phyloP scores from a whole-genome alignment of 2,888 invertebrate species.

The Alsophila aescularia region DNA sequence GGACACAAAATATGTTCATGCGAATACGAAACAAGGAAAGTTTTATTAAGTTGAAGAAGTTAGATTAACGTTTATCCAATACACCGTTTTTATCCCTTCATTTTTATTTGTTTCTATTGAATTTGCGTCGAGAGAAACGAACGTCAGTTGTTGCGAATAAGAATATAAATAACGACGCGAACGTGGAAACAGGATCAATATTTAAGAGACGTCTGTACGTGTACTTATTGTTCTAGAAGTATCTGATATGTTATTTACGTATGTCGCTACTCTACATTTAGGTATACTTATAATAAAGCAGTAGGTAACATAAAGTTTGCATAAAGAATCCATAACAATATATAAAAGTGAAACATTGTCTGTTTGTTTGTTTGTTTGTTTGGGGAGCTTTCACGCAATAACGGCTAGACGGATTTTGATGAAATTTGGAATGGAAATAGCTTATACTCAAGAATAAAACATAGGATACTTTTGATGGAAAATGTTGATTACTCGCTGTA shows the following conservation, averaged over 20 bases:
- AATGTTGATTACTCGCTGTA: too few species aligned
- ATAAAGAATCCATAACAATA: too few species aligned
- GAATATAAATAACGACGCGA: conserved; percentile 9
- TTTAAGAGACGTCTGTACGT: background rate
- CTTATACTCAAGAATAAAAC: too few species aligned
- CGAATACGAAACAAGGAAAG: conserved; percentile 68
- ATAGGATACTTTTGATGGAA: too few species aligned
- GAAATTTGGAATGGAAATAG: too few species aligned
- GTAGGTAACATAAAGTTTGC: too few species aligned
- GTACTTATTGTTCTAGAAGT: background rate
- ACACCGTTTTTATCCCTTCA: conserved; percentile 23
- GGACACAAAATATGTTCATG: conserved; percentile 64
- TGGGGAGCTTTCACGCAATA: too few species aligned
- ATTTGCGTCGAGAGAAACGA: conserved; percentile 15
- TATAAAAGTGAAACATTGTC: too few species aligned
- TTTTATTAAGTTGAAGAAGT: conserved; percentile 73
- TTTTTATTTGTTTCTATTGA: conserved; percentile 24
- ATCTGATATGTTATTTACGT: background rate
- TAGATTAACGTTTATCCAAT: conserved; percentile 67
- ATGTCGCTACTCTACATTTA: too few species aligned
- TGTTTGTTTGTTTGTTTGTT: too few species aligned
- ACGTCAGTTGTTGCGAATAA: background rate
- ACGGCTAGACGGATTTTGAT: too few species aligned
- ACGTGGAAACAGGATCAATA: background rate
- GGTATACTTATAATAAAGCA: too few species aligned